Evolutionary conservation across 2,113 vertebrate species (phyloP), one percentile per base, ranked within the genome.

Genomic region (Stomatorhinus ivindoensis): DNA sequence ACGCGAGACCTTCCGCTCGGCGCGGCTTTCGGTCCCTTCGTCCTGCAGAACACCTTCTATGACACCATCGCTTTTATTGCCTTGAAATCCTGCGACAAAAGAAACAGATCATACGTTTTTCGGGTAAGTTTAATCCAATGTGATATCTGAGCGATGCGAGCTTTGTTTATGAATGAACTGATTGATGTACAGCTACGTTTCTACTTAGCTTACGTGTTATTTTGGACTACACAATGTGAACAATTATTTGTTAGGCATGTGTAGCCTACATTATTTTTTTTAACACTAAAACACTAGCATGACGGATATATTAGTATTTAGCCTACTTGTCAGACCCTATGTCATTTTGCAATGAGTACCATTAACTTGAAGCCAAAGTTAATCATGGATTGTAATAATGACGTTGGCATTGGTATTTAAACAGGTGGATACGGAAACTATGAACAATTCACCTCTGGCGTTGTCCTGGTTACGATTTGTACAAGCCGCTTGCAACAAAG

Each of bases 51-150:
- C 91, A 96, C 96, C 3, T 95, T 97, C 90, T 95, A 97, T 90
- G 97, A 98, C 93, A 97, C 96, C 1, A 95, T 97, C 73, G 96
- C 96, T 90, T 98, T 97, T 92, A 98, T 97, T 90, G 97, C 97
- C 58, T 94, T 97, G 89, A 98, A 97, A 91, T 97, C 96, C 91
- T 94, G 93, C 0, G 97, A 98, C 47, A 96, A 92, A 90, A 93
- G 94, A 90, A 94, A 94, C 2, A 96, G 96, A 89, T 94, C 96
- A 21, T 97, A 96, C 42, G 93, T 97, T 15, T 97, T 98, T 92
- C 95, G 96, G 95, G 97, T 97, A 93, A 94, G 96, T 93, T 53
- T 2, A 35, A 19, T 42, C 9, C 42, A 51, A 39, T 39, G 11
- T 53, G n/a, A 17, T 13, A 86, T 3, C 27, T 13, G 5, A 4